Percentiles rank a stretch among this genome's conserved stretches.
Conservation (phyloP, 1,140 invertebrate genomes). For the Calliphora vicina region DNA sequence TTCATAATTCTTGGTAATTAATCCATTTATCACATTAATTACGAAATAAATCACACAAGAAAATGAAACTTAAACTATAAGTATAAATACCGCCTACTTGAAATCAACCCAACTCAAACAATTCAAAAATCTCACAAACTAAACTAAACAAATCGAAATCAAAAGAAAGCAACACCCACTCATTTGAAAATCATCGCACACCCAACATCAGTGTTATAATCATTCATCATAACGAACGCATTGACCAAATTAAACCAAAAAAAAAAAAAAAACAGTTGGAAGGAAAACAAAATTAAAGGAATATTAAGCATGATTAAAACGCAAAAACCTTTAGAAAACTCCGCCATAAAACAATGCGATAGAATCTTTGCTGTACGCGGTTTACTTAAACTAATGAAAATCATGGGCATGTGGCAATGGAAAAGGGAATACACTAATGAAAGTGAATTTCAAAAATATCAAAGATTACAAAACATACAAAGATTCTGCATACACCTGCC, state of each 20-base stretch:
- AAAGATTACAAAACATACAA: slow-evolving; percentile 42
- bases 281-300: not conserved
- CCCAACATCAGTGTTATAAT: not conserved
- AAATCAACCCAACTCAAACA: not conserved
- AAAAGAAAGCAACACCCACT: not conserved
- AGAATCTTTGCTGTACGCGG: slow-evolving; percentile 40
- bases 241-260: not conserved
- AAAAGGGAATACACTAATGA: slow-evolving; percentile 2
- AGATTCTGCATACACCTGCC: slow-evolving; percentile 50
- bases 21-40: not conserved
- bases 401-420: slow-evolving; percentile 54
- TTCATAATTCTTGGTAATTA: not conserved
- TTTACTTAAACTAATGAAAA: slow-evolving; percentile 46
- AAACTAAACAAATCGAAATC: not conserved
- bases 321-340: not conserved
- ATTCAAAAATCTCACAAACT: not conserved
- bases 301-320: not conserved
- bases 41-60: not conserved
- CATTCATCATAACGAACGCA: not conserved
- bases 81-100: not conserved
- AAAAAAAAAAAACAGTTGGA: not conserved
- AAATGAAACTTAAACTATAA: not conserved
- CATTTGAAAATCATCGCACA: not conserved
- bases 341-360: not conserved
- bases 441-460: not conserved